Base-by-base conservation (phyloP, 2,888 invertebrate genomes). In the Pedicia rivosa region DNA sequence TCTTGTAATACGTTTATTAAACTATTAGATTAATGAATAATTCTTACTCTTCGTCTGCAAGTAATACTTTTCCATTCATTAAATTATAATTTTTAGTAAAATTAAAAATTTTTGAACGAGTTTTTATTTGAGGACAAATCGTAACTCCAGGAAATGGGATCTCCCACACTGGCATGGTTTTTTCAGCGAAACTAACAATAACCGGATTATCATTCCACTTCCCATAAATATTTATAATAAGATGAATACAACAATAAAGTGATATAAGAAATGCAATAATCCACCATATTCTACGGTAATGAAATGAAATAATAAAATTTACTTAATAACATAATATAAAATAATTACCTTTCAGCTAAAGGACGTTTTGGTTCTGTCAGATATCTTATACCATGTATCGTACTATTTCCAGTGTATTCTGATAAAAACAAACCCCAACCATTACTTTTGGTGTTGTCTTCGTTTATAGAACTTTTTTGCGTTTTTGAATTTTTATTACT, bases 191-290 rank as follows among this genome's bases (percentile, higher is more conserved):
- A 46, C 72, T 78, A 10, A 79, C 78, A 47, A 79, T 76, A 1
- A 79, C 77, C 1, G 78, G 78, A 48, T 71, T 74, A 43, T 68
- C 67, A 40, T 71, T 68, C 78, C 78, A 79, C 54, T 78, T 79
- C 44, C 66, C 64, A 67, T 72, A 78, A 5, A 75, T 70, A 51
- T 75, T 70, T 40, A 65, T 60, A 24, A 75, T 77, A 5, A 75
- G 57, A 26, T 62, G 62, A 31, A 65, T 55, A 46, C 76, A 77
- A 12, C 71, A 62, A 35, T 70, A 64, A 3, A 78, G 67, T 27
- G 74, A 74, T 31, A 72, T 63, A 2, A 61, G 55, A 42, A 70
- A 67, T 43, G 74, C 67, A 36, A 69, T 57, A 13, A 72, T 54
- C 78, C 78, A 78, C 50, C 74, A 75, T 24, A 76, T 49, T 48